Percentiles rank a stretch among this genome's conserved stretches.
These are phyloP conservation scores for Drosophila setifemur DNA, from an alignment of 1,140 invertebrate genomes.

Conservation along the genomic window DNA sequence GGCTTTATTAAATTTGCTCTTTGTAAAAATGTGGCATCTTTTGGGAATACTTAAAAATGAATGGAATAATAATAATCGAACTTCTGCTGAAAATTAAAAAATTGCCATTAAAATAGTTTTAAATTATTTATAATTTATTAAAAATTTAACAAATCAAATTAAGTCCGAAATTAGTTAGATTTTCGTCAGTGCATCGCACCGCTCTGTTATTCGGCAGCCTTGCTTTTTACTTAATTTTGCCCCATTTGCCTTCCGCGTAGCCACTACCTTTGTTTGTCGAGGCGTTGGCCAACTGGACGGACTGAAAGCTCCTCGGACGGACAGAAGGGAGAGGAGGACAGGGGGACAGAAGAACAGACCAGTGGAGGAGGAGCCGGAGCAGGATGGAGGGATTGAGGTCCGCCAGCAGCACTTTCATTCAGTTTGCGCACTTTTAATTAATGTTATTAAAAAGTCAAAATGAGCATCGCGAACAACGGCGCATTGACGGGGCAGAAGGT, in stretches of 20 bases:
- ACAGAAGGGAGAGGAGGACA: neutral
- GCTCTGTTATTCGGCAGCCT: neutral
- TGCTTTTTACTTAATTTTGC: constrained; percentile 1
- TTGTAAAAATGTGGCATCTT: too few species aligned
- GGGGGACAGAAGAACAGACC: neutral
- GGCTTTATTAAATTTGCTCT: too few species aligned
- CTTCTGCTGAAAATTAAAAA: too few species aligned
- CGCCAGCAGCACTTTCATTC: constrained; percentile 20
- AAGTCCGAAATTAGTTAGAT: too few species aligned
- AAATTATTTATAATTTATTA: neutral
- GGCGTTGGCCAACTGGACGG: neutral
- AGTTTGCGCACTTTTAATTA: constrained; percentile 54
- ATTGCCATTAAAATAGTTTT: too few species aligned
- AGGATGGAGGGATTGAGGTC: too few species aligned
- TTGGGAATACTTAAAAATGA: too few species aligned
- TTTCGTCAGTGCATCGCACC: neutral
- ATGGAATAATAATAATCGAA: too few species aligned
- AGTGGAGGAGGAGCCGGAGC: neutral
- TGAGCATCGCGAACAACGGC: constrained; percentile 27
- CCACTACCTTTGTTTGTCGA: constrained; percentile 51
- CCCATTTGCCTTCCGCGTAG: constrained; percentile 18
- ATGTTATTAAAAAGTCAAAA: constrained; percentile 62
- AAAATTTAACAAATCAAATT: neutral
- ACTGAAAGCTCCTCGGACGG: neutral
- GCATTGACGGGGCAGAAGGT: neutral